phyloP scores from a whole-genome alignment of 2,797 vertebrate species.

The Xerus rutilus region DNA sequence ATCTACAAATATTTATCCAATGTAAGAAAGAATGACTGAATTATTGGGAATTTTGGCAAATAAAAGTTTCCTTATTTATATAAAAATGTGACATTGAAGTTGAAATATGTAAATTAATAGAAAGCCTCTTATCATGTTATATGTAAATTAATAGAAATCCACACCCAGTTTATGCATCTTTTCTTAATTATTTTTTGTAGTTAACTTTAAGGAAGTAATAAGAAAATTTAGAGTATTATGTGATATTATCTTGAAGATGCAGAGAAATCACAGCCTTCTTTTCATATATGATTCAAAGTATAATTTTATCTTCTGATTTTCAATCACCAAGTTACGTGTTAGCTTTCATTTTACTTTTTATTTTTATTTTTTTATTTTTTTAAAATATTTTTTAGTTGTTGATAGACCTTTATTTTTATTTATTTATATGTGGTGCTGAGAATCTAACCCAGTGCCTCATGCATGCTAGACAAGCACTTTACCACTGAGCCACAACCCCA shows the following conservation, averaged over 20 bases:
- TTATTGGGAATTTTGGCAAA: background rate
- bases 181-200: slow-evolving; percentile 7
- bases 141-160: background rate
- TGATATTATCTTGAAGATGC: background rate
- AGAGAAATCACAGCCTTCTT: background rate
- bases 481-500: no score
- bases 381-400: no score
- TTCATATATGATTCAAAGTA: background rate
- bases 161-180: slow-evolving; percentile 15
- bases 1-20: background rate
- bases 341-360: slow-evolving; percentile 6
- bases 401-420: no score
- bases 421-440: no score
- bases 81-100: background rate
- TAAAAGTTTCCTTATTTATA: background rate
- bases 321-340: background rate
- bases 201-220: slow-evolving; percentile 25
- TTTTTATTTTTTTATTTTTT: no score
- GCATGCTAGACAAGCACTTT: no score
- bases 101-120: background rate
- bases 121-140: background rate
- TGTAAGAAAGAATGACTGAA: background rate
- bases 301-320: background rate
- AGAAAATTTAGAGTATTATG: background rate
- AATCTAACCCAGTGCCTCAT: no score